These are phyloP conservation scores for Thunnus thynnus DNA, from an alignment of 2,113 vertebrate species.

Conservation along the genomic window DNA sequence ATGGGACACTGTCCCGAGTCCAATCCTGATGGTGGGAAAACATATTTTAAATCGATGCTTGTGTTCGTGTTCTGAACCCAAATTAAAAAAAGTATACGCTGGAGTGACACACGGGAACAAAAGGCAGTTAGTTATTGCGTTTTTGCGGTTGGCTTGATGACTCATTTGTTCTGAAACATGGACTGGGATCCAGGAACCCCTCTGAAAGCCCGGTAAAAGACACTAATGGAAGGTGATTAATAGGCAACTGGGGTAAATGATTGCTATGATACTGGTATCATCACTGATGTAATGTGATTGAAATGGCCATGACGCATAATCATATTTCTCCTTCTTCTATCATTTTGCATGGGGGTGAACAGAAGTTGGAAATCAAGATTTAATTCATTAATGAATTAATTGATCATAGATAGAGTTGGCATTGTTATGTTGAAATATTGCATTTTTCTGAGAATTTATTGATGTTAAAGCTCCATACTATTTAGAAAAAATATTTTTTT, in stretches of 20 bases:
- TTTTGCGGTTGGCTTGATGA: conserved; percentile 64
- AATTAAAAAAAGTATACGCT: conserved; percentile 25
- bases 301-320: conserved; percentile 31
- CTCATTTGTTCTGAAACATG: conserved; percentile 66
- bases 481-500: too few species aligned
- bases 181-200: conserved; percentile 57
- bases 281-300: conserved; percentile 63
- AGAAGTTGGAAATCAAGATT: conserved; percentile 1
- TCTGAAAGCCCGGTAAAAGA: conserved; percentile 62
- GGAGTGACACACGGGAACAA: conserved; percentile 52
- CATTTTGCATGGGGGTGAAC: conserved; percentile 11
- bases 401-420: not conserved
- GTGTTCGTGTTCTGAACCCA: conserved; percentile 36
- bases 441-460: not conserved
- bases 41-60: conserved; percentile 62
- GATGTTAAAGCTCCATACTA: not conserved
- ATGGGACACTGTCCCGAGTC: conserved; percentile 28
- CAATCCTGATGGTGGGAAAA: conserved; percentile 57
- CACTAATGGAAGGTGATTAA: conserved; percentile 80
- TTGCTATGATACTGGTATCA: conserved; percentile 68
- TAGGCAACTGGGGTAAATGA: conserved; percentile 74
- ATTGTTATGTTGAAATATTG: not conserved
- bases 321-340: conserved; percentile 10
- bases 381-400: conserved; percentile 10
- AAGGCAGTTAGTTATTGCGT: conserved; percentile 59